Percentiles rank a stretch among this genome's conserved stretches.
phyloP scores from a whole-genome alignment of 2,888 invertebrate genomes.

The Acleris cristana region DNA sequence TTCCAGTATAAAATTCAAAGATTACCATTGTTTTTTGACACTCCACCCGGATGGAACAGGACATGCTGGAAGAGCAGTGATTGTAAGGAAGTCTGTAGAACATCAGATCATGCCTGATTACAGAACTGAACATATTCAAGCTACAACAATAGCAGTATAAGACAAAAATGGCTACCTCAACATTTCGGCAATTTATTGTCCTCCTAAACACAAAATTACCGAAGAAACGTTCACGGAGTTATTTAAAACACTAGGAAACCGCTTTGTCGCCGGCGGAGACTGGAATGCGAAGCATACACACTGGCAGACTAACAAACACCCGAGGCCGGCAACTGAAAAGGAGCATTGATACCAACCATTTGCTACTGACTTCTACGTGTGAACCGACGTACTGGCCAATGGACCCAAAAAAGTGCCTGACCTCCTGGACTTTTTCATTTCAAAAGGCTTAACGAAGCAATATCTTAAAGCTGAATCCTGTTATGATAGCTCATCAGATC shows the following conservation, averaged over 20 bases:
- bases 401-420: too few relatives aligned
- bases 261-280: constrained; percentile 3
- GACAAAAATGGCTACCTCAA: too few relatives aligned
- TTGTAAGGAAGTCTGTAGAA: background rate
- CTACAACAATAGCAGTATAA: background rate
- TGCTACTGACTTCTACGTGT: constrained; percentile 14
- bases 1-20: background rate
- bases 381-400: constrained; percentile 43
- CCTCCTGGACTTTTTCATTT: too few relatives aligned
- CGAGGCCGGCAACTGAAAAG: background rate
- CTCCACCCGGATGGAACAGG: background rate
- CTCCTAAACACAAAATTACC: background rate
- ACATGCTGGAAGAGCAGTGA: background rate
- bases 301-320: too few relatives aligned
- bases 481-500: constrained; percentile 36
- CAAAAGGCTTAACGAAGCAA: too few relatives aligned
- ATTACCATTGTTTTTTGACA: too few relatives aligned
- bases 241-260: background rate
- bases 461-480: too few relatives aligned
- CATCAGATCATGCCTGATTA: background rate
- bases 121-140: background rate
- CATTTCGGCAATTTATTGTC: background rate
- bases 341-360: background rate
- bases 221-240: background rate
- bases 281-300: too few relatives aligned